phyloP scores from a whole-genome alignment of 2,113 vertebrate species.

The Illadopsis cleaveri region DNA sequence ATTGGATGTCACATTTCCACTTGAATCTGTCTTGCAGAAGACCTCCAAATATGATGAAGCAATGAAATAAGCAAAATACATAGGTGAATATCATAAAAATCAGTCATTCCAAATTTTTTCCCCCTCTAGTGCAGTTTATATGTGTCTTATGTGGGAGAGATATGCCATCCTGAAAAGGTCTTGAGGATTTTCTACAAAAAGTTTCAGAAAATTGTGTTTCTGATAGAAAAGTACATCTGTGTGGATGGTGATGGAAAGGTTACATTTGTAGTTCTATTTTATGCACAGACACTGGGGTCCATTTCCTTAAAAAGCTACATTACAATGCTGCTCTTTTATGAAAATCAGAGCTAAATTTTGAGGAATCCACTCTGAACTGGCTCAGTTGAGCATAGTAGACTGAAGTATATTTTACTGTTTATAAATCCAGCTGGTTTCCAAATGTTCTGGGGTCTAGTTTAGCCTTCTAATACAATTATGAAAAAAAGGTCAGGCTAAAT shows the following conservation, averaged over 20 bases:
- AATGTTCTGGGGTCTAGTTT: slow-evolving; percentile 59
- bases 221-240: background rate
- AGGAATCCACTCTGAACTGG: background rate
- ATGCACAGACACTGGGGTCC: background rate
- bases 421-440: slow-evolving; percentile 66
- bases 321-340: background rate
- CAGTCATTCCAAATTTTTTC: background rate
- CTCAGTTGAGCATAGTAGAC: background rate
- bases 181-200: background rate
- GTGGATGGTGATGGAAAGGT: background rate
- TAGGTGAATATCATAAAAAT: background rate
- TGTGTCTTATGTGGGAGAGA: background rate
- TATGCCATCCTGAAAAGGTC: background rate
- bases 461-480: slow-evolving; percentile 64
- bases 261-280: background rate
- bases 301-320: background rate
- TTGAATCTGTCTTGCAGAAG: background rate
- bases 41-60: background rate
- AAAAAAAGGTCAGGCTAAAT: slow-evolving; percentile 66
- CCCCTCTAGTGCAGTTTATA: background rate
- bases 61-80: background rate
- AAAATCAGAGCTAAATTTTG: background rate
- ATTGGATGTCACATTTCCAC: background rate
- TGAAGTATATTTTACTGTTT: slow-evolving; percentile 7
- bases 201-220: background rate